A percentile compares a stretch with the other conserved stretches of the same genome.
Evolutionary conservation across 2,888 invertebrate genomes (phyloP).

Genomic region (Diplazon laetatorius): DNA sequence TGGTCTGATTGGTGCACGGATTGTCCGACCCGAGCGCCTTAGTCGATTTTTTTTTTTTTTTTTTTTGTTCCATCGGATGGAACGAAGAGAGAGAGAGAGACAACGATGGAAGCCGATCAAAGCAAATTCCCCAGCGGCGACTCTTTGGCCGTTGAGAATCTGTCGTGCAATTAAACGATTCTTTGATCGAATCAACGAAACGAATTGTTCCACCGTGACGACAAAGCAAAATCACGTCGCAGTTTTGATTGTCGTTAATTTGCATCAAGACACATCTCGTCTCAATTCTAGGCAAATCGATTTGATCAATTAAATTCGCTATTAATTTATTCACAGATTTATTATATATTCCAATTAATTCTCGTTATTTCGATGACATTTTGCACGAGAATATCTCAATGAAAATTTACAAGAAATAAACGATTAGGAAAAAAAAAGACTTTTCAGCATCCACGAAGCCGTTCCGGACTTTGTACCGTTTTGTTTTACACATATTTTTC

Average conservation of each 20-base stretch:
- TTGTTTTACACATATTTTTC: slow-evolving; percentile 5
- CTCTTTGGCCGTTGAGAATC: neutral
- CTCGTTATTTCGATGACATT: neutral
- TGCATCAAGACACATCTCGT: neutral
- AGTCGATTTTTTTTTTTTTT: too few relatives aligned
- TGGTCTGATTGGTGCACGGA: too few relatives aligned
- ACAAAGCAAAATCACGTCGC: neutral
- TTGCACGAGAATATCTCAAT: neutral
- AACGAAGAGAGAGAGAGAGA: too few relatives aligned
- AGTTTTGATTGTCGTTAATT: neutral
- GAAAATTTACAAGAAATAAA: too few relatives aligned
- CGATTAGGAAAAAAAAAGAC: too few relatives aligned
- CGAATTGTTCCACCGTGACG: neutral
- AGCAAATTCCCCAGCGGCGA: slow-evolving; percentile 19
- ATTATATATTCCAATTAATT: neutral
- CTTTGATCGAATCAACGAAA: slow-evolving; percentile 18
- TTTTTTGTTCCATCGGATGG: too few relatives aligned
- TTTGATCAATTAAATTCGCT: neutral
- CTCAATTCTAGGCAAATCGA: neutral
- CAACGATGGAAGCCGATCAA: too few relatives aligned
- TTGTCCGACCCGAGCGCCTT: too few relatives aligned
- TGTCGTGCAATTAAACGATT: slow-evolving; percentile 12
- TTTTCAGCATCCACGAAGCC: neutral
- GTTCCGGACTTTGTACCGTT: neutral
- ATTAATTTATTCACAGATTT: neutral